Evolutionary conservation across 1,140 invertebrate species (phyloP).

Genomic region (Musca vetustissima): DNA sequence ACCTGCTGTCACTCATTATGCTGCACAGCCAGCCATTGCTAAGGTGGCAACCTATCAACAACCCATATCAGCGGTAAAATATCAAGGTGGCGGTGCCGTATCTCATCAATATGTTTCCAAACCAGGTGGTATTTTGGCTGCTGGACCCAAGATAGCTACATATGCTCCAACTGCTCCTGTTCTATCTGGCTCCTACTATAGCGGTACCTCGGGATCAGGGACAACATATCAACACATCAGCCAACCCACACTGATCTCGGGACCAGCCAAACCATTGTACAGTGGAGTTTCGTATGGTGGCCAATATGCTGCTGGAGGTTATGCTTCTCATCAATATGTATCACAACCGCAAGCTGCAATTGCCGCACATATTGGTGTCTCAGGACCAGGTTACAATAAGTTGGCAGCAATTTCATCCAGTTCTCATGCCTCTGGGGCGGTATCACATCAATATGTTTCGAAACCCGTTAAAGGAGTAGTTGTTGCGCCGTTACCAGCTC

Average conservation of each 20-base stretch:
- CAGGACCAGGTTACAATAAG: neutral
- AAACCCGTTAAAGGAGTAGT: constrained; percentile 10
- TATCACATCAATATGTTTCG: constrained; percentile 31
- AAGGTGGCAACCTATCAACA: constrained; percentile 17
- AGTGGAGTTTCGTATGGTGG: neutral
- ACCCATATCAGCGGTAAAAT: neutral
- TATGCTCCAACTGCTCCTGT: constrained; percentile 32
- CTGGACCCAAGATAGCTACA: constrained; percentile 27
- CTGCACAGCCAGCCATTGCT: constrained; percentile 19
- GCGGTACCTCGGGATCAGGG: neutral
- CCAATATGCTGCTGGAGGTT: neutral
- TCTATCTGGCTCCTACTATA: constrained; percentile 27
- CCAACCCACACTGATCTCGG: neutral
- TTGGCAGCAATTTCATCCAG: constrained; percentile 5
- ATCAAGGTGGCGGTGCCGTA: constrained; percentile 31
- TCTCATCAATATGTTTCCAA: constrained; percentile 48
- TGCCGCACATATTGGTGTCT: neutral
- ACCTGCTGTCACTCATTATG: constrained; percentile 12
- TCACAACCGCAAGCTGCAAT: constrained; percentile 22
- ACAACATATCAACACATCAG: constrained; percentile 7
- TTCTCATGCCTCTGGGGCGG: constrained; percentile 13
- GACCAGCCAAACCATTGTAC: neutral
- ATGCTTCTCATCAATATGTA: constrained; percentile 12
- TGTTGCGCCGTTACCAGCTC: constrained; percentile 24
- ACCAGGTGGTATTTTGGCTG: constrained; percentile 21